Evolutionary conservation across 2,113 vertebrate genomes (phyloP), one percentile per base, ranked within the genome.

Genomic region (Atrichornis clamosus): DNA sequence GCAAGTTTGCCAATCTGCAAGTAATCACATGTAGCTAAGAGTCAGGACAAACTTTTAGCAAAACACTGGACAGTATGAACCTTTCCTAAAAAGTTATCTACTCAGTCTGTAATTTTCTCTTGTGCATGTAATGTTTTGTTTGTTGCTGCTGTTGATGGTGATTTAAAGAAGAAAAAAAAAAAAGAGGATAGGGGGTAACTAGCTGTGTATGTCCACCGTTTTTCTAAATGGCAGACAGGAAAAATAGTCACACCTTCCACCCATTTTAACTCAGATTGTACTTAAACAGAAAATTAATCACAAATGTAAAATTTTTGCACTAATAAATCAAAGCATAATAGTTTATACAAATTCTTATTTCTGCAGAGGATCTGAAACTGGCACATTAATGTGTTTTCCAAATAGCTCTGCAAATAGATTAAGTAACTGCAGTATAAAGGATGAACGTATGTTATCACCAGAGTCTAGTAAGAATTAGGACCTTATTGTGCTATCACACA

Each of bases 221-320:
- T 91, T 84, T 88, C 55, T 76, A 33, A 84, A 32, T 33, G 26
- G 22, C 44, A 50, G 90, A 85, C 18, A 87, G 64, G 52, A 94
- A 82, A 42, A 93, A 90, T 37, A 90, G 74, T 17, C 50, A 44
- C 78, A 89, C 60, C 59, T 85, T 82, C 73, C 52, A 75, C 64
- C 21, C 69, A 52, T 82, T 95, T 94, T 49, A 42, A 46, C 62
- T 72, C 53, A 84, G 41, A 41, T 9, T 13, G 7, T 28, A 79
- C 70, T 89, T 93, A 59, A 60, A 94, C 80, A 30, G 68, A 74
- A 39, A 53, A 87, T 27, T 72, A 86, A 89, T 42, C 27, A 88
- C 39, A 95, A 85, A 79, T 35, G 74, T 95, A 93, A 94, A 90
- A 80, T 83, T 89, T 96, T 85, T 83, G 60, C 41, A 39, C 53